Conservation (phyloP, 2,888 invertebrate species). For the Lithophane socia region DNA sequence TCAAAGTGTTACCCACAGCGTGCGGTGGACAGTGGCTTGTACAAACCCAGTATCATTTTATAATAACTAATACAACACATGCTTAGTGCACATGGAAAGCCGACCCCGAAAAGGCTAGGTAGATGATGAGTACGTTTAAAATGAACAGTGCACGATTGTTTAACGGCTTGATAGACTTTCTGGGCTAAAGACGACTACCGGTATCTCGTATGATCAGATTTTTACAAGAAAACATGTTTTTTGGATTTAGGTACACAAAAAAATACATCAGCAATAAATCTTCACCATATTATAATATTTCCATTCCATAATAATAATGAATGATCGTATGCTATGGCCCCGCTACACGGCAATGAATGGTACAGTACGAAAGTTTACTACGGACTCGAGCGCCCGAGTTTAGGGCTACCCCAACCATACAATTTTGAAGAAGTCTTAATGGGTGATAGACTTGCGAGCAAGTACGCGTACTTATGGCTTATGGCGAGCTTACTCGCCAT, state of each 20-base stretch:
- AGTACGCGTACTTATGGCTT: too few species aligned
- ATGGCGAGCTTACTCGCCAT: too few species aligned
- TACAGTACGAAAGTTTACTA: neutral
- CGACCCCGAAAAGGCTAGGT: too few species aligned
- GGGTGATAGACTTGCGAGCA: too few species aligned
- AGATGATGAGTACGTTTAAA: neutral
- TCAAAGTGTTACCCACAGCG: neutral
- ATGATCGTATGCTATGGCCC: neutral
- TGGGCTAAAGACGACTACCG: neutral
- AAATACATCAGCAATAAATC: conserved; percentile 3
- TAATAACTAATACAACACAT: neutral
- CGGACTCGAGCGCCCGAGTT: too few species aligned
- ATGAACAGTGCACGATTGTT: neutral
- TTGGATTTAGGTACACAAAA: neutral
- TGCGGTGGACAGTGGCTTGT: neutral
- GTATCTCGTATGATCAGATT: neutral
- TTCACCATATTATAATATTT: conserved; percentile 16
- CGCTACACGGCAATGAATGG: neutral
- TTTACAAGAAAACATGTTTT: too few species aligned
- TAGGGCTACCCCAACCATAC: too few species aligned
- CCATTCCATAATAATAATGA: conserved; percentile 27
- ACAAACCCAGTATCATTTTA: neutral
- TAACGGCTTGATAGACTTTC: neutral
- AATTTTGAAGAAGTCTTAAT: too few species aligned
- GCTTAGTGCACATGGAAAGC: neutral